A percentile compares a stretch with the other conserved stretches of the same genome.
phyloP scores from a whole-genome alignment of 2,888 invertebrate species.

The Callyntrura guangdongensis region DNA sequence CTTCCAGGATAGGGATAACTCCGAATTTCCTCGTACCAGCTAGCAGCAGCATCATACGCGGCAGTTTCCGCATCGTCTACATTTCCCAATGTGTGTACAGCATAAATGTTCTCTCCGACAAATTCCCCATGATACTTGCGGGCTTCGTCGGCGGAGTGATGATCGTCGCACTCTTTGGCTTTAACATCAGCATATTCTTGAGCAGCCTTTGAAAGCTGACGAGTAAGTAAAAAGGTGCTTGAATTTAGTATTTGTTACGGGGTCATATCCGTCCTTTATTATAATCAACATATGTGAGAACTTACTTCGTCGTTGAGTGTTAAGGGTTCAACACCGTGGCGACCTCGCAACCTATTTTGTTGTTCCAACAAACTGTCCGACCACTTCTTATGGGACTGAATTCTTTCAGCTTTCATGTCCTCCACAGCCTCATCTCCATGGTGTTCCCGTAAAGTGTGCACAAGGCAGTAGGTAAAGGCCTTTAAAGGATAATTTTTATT shows the following conservation, averaged over 20 bases:
- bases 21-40: slow-evolving; percentile 73
- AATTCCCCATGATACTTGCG: slow-evolving; percentile 54
- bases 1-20: slow-evolving; percentile 56
- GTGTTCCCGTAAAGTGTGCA: slow-evolving; percentile 8
- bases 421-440: slow-evolving; percentile 57
- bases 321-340: slow-evolving; percentile 61
- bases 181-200: slow-evolving; percentile 63
- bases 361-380: slow-evolving; percentile 65
- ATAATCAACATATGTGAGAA: too few relatives aligned
- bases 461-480: slow-evolving; percentile 55
- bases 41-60: slow-evolving; percentile 52
- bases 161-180: slow-evolving; percentile 61
- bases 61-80: neutral
- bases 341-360: slow-evolving; percentile 64
- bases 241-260: neutral
- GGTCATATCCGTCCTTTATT: too few relatives aligned
- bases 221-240: neutral
- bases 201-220: slow-evolving; percentile 39
- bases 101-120: neutral
- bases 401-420: slow-evolving; percentile 52
- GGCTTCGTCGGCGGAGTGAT: too few relatives aligned
- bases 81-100: slow-evolving; percentile 46
- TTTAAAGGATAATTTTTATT: slow-evolving; percentile 31
- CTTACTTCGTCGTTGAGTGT: slow-evolving; percentile 10
- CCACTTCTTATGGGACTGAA: slow-evolving; percentile 75